phyloP scores from a whole-genome alignment of 2,797 vertebrate species.

The Acridotheres tristis region DNA sequence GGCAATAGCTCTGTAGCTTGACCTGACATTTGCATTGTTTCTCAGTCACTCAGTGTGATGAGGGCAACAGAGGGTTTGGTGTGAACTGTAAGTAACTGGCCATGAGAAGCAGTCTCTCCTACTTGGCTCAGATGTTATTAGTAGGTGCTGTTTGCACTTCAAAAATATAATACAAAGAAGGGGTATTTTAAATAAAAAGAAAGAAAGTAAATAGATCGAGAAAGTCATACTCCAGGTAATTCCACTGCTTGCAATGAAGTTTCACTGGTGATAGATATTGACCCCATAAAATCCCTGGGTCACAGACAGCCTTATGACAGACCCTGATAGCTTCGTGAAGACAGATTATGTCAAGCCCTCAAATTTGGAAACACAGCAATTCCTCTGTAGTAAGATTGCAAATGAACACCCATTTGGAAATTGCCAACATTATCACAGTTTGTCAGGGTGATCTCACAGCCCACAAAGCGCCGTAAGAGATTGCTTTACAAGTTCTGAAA shows the following conservation, averaged over 20 bases:
- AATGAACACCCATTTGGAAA: conserved; percentile 68
- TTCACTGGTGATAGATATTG: conserved; percentile 28
- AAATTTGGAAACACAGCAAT: conserved; percentile 59
- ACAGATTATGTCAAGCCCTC: conserved; percentile 61
- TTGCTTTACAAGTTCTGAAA: conserved; percentile 67
- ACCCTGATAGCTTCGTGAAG: conserved; percentile 53
- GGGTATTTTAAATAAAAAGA: neutral
- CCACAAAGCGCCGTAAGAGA: conserved; percentile 49
- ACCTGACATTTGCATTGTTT: conserved; percentile 62
- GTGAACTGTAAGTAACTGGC: neutral
- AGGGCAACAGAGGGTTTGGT: conserved; percentile 26
- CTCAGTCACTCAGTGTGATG: neutral
- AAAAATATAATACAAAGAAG: neutral
- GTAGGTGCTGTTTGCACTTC: neutral
- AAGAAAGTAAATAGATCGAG: neutral
- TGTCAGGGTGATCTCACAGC: conserved; percentile 67
- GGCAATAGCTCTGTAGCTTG: conserved; percentile 53
- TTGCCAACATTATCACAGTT: conserved; percentile 71
- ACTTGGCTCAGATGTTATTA: neutral
- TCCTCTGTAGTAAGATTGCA: conserved; percentile 61
- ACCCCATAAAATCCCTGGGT: conserved; percentile 46
- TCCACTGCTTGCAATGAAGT: neutral
- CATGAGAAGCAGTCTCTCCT: neutral
- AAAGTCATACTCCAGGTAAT: neutral
- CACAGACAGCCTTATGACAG: conserved; percentile 39